A percentile compares a stretch with the other conserved stretches of the same genome.
These are phyloP conservation scores for Antechinus flavipes DNA, from an alignment of 2,113 vertebrate species.

Conservation along the genomic window DNA sequence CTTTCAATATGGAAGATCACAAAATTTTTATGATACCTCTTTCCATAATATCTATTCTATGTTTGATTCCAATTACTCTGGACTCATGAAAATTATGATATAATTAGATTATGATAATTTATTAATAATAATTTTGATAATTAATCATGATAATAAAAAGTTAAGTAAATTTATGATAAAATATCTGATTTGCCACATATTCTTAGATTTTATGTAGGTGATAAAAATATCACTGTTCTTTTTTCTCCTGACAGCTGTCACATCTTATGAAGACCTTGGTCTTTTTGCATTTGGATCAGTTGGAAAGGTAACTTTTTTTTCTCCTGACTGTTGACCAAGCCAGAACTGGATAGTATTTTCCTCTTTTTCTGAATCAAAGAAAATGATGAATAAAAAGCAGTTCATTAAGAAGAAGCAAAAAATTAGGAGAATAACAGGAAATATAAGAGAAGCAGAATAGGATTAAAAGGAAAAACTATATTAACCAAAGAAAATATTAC, in stretches of 20 bases:
- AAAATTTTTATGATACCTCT: not conserved
- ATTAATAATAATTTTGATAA: not conserved
- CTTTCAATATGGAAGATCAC: not conserved
- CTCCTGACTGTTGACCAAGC: constrained; percentile 11
- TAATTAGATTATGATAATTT: not conserved
- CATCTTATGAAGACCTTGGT: constrained; percentile 95
- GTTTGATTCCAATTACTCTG: not conserved
- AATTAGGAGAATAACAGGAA: constrained; percentile 31
- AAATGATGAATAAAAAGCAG: not conserved
- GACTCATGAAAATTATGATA: not conserved
- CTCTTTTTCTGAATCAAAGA: constrained; percentile 35
- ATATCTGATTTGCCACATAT: not conserved
- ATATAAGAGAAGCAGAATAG: not conserved
- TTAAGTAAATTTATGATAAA: constrained; percentile 17
- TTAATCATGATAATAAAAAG: too few relatives aligned
- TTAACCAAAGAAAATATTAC: not conserved
- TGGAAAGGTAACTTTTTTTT: constrained; percentile 89
- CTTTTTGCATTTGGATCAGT: constrained; percentile 90
- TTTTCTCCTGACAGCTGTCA: constrained; percentile 87
- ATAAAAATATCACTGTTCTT: constrained; percentile 18
- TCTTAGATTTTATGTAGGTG: constrained; percentile 40
- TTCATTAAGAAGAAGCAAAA: constrained; percentile 15
- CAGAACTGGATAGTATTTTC: constrained; percentile 18
- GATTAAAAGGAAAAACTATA: not conserved
- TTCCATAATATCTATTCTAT: not conserved